These are phyloP conservation scores for Noctua comes DNA, from an alignment of 2,888 invertebrate species.

Conservation along the genomic window DNA sequence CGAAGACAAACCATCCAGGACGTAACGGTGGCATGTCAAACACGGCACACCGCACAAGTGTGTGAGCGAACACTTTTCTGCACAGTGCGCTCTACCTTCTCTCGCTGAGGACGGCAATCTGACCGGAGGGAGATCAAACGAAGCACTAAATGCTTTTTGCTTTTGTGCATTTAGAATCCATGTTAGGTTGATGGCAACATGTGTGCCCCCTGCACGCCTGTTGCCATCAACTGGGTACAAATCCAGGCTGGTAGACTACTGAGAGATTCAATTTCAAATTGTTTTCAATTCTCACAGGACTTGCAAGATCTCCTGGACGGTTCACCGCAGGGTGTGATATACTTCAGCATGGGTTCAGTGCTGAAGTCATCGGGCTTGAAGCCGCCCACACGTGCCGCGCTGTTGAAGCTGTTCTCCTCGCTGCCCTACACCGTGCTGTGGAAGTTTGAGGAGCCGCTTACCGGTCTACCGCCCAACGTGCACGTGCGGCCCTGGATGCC, in stretches of 20 bases:
- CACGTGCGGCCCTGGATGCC: conserved; percentile 88
- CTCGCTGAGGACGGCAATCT: not conserved
- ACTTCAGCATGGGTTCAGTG: conserved; percentile 84
- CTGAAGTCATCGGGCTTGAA: conserved; percentile 71
- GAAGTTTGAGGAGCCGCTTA: conserved; percentile 86
- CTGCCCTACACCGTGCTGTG: conserved; percentile 85
- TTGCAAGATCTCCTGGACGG: conserved; percentile 78
- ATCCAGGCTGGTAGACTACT: not conserved
- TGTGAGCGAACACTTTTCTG: not conserved
- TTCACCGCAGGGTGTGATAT: conserved; percentile 77
- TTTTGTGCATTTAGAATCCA: not conserved
- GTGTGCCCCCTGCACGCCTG: too few species aligned
- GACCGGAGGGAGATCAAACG: not conserved
- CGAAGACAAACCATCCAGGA: not conserved
- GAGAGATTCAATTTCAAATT: too few species aligned
- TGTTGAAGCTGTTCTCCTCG: conserved; percentile 72
- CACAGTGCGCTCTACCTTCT: not conserved
- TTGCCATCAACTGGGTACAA: not conserved
- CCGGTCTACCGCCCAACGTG: conserved; percentile 81
- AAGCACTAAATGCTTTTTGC: not conserved
- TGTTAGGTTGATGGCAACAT: too few species aligned
- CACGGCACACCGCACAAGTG: not conserved
- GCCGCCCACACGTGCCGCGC: conserved; percentile 62
- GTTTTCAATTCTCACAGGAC: conserved; percentile 9
- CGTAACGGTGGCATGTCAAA: not conserved